These are phyloP conservation scores for Drosophila mulleri DNA, from an alignment of 2,888 invertebrate genomes.

Conservation along the genomic window DNA sequence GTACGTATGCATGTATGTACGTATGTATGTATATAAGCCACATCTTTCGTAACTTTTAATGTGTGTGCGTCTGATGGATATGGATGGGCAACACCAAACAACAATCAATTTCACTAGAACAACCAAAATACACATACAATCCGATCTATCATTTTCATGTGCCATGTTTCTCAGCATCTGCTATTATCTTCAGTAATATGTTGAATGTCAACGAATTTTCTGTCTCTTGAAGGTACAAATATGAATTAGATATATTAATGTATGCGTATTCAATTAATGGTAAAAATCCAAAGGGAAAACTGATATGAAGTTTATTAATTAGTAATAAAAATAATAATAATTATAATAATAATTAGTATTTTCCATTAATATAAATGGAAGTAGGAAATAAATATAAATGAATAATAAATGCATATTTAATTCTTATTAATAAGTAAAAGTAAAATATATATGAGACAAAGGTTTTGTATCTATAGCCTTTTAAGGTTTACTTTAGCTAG, in stretches of 20 bases:
- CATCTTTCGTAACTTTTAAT: slow-evolving; percentile 19
- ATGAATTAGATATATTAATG: neutral
- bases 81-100: slow-evolving; percentile 38
- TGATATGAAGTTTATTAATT: neutral
- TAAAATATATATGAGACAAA: too few species aligned
- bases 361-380: too few species aligned
- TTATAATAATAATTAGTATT: too few species aligned
- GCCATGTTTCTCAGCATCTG: slow-evolving; percentile 9
- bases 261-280: neutral
- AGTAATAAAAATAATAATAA: too few species aligned
- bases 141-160: slow-evolving; percentile 51
- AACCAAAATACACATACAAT: slow-evolving; percentile 37
- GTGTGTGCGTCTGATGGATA: slow-evolving; percentile 35
- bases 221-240: neutral
- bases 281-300: neutral
- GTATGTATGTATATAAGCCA: slow-evolving; percentile 2
- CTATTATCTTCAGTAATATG: slow-evolving; percentile 13
- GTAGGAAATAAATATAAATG: too few species aligned
- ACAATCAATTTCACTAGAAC: slow-evolving; percentile 24
- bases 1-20: neutral
- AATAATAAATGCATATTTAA: too few species aligned
- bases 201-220: slow-evolving; percentile 1
- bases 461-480: too few species aligned
- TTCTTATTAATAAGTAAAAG: too few species aligned
- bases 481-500: too few species aligned